Evolutionary conservation across 2,888 invertebrate species (phyloP), one percentile per base, ranked within the genome.

Genomic region (Orthosia gracilis): DNA sequence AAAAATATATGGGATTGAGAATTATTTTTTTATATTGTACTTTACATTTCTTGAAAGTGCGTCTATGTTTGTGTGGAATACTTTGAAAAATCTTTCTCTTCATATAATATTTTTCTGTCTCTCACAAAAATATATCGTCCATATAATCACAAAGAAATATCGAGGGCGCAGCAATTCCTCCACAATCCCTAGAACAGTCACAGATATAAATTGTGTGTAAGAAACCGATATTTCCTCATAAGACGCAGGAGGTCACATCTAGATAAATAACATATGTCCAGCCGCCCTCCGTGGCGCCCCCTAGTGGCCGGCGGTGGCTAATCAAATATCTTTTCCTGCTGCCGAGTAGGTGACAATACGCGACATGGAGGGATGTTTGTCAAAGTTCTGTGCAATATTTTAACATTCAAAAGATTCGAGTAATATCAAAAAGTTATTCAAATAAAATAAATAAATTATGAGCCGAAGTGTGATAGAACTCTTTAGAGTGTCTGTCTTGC

Each of bases 261-360:
- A 82, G 77, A 86, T 84, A 84, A 82, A 84, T 86, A 85, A 81
- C 74, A 75, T 66, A 77, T 76, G 80, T 80, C 73, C 78, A 62
- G 66, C 40, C 67, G 62, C 73, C 84, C 69, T 64, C 82, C 26
- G 78, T 66, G 76, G 84, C 87, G 91, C 88, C 92, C 93, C 92
- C 92, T 87, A 86, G 91, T 86, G 93, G 90, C 88, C 92, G 90
- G 90, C 87, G 92, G 92, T 85, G 92, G 92, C 95, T 95, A 96
- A 96, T 96, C 95, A 95, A 95, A 96, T 96, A 95, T 95, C 89
- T 94, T 94, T 93, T 92, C 93, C 91, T 90, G 88, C 90, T 89
- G 82, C 85, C 86, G 88, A 91, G 89, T 92, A 90, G 92, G 92
- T 94, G 95, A 95, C 94, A 94, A 94, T 94, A 92, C 91, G 89